Evolutionary conservation across 2,888 invertebrate species (phyloP).

Genomic region (Galeruca laticollis): DNA sequence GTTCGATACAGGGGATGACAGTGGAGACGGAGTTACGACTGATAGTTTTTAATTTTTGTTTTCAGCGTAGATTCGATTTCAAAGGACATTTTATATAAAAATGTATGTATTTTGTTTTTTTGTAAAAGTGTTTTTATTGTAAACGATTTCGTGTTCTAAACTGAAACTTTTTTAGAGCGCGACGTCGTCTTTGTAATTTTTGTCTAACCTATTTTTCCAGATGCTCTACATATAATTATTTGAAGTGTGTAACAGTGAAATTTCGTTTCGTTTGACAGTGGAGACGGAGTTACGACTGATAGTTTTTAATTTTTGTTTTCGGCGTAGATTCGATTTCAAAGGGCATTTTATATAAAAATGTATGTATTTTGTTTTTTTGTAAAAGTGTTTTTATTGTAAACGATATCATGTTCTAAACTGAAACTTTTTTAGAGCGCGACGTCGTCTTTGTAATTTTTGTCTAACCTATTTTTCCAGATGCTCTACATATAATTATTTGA

Average conservation of each 20-base stretch:
- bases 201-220: conserved; percentile 27
- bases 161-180: neutral
- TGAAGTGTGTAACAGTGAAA: conserved; percentile 23
- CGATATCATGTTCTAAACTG: neutral
- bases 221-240: conserved; percentile 16
- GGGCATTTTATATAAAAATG: neutral
- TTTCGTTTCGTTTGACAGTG: conserved; percentile 21
- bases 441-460: neutral
- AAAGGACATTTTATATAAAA: neutral
- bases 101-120: neutral
- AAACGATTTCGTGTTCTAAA: neutral
- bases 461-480: conserved; percentile 29
- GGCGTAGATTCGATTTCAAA: neutral
- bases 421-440: neutral
- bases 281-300: no score
- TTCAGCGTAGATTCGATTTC: neutral
- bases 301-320: conserved; percentile 34
- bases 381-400: neutral
- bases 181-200: neutral
- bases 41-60: conserved; percentile 37
- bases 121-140: neutral
- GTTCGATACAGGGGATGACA: conserved; percentile 63
- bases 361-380: neutral
- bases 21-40: conserved; percentile 40
- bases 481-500: conserved; percentile 9